These are phyloP conservation scores for Otocyon megalotis DNA, from an alignment of 2,113 vertebrate species.

Conservation along the genomic window DNA sequence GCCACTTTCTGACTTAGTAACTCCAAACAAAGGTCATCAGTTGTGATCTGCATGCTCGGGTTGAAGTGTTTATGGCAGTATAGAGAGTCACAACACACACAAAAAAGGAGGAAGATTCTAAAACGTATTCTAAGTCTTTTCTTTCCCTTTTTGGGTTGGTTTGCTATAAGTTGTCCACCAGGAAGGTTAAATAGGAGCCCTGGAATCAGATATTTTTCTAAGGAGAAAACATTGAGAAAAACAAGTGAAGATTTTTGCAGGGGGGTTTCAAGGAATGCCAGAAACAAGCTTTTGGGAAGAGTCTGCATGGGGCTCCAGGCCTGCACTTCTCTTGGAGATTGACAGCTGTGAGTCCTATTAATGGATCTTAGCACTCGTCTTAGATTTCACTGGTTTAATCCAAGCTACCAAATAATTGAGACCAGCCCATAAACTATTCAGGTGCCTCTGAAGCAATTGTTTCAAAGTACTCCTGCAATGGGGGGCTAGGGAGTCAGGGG, in stretches of 20 bases:
- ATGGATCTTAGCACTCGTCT: constrained; percentile 52
- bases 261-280: not conserved
- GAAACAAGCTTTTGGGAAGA: not conserved
- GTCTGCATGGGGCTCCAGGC: not conserved
- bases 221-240: constrained; percentile 18
- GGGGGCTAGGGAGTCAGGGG: fast-evolving
- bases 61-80: not conserved
- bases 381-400: constrained; percentile 62
- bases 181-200: not conserved
- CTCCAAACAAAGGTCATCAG: constrained; percentile 43
- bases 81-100: not conserved
- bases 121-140: not conserved
- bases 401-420: constrained; percentile 25
- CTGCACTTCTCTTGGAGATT: not conserved
- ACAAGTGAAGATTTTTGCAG: not conserved
- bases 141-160: not conserved
- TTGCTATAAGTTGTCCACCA: not conserved
- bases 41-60: not conserved
- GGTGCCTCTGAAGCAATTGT: not conserved
- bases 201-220: not conserved
- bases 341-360: constrained; percentile 69
- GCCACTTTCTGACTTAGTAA: not conserved
- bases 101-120: not conserved
- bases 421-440: not conserved
- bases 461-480: not conserved